These are phyloP conservation scores for Smittia aterrima DNA, from an alignment of 2,888 invertebrate species.

Conservation along the genomic window DNA sequence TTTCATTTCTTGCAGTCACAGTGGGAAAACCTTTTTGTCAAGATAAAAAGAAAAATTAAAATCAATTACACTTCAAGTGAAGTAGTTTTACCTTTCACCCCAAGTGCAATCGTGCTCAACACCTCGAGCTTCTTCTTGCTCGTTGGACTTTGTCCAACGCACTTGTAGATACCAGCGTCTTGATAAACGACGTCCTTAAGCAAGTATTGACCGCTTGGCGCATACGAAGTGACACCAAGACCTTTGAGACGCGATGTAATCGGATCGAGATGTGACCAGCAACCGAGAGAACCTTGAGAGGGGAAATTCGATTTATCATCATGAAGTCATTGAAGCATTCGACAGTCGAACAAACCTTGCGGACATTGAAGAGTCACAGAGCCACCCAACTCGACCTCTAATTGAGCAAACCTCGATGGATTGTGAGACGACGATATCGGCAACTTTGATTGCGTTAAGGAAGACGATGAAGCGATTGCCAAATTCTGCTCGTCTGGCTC, in stretches of 20 bases:
- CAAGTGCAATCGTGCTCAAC: slow-evolving; percentile 57
- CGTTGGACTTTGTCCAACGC: slow-evolving; percentile 58
- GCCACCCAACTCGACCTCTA: slow-evolving; percentile 82
- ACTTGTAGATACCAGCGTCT: slow-evolving; percentile 73
- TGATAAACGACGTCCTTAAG: slow-evolving; percentile 72
- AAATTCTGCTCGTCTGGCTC: slow-evolving; percentile 61
- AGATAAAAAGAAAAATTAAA: background rate
- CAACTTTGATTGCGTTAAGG: slow-evolving; percentile 30
- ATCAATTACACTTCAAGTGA: slow-evolving; percentile 2
- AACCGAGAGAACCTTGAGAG: slow-evolving; percentile 59
- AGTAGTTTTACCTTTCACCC: slow-evolving; percentile 57
- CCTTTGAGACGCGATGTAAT: slow-evolving; percentile 58
- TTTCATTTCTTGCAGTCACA: slow-evolving; percentile 64
- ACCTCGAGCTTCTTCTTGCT: slow-evolving; percentile 58
- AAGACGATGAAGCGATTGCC: slow-evolving; percentile 56
- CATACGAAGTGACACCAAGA: slow-evolving; percentile 57
- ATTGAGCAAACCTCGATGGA: slow-evolving; percentile 60
- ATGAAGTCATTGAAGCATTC: background rate
- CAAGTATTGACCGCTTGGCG: slow-evolving; percentile 61
- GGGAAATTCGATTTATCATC: background rate
- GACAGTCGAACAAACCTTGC: slow-evolving; percentile 57
- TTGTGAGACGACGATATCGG: slow-evolving; percentile 47
- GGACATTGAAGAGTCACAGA: slow-evolving; percentile 84
- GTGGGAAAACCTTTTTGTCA: slow-evolving; percentile 64
- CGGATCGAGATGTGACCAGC: slow-evolving; percentile 62